Evolutionary conservation across 2,113 vertebrate species (phyloP), one percentile per base, ranked within the genome.

Genomic region (Oncorhynchus gorbuscha): DNA sequence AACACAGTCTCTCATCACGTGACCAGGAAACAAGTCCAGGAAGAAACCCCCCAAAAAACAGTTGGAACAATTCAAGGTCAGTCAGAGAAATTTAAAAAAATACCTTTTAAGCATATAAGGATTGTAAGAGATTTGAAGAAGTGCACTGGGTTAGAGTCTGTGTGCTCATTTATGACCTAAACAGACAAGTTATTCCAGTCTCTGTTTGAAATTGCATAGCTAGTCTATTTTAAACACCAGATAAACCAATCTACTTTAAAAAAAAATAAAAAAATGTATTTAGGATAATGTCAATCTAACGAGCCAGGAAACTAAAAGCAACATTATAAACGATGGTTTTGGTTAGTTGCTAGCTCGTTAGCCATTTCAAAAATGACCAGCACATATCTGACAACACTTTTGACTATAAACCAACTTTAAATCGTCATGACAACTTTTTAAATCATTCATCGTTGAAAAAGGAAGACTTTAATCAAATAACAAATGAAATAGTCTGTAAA

Each of bases 181-280:
- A 16, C 5, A 58, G 62, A 6, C 58, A 59, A 0, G 24, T 45
- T 48, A 67, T 72, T 80, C 55, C 58, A 45, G 14, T 75, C 22
- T 59, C 24, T 69, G 77, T 71, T 74, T 79, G 69, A 13, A 81
- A 81, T 28, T 68, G 6, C 20, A 74, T 72, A 14, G 61, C 76
- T 39, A 3, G 14, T 18, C 16, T 58, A 18, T 16, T 18, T 58
- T 18, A 58, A 58, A 32, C 18, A 1, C 12, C 51, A 16, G 18
- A 3, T 13, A 58, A 0, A 58, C 51, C 5, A 14, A 16, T 58
- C 3, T 13, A 12, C 5, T 30, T 4, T 0, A 4, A 30, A 30
- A 1, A 30, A 30, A 4, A 28, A 28, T 26, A n/a, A 26, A 28
- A 28, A 30, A 75, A 65, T 9, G 16, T 49, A 73, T 75, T 45